phyloP scores from a whole-genome alignment of 2,888 invertebrate genomes.

The Pseudococcus longispinus region DNA sequence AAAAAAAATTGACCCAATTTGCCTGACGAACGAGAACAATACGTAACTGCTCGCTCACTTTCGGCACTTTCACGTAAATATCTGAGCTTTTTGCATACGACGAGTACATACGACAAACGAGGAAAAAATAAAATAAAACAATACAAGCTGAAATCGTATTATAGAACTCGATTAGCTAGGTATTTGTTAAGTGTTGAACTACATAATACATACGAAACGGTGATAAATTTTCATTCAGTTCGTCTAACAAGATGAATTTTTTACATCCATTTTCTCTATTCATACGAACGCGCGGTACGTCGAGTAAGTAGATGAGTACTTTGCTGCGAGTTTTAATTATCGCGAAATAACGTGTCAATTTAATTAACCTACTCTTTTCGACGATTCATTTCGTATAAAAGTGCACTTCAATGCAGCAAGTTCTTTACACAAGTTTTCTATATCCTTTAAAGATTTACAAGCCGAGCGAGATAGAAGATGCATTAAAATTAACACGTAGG shows the following conservation, averaged over 20 bases:
- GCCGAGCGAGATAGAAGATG: not conserved
- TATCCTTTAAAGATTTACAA: not conserved
- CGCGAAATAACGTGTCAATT: not conserved
- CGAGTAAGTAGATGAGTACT: not conserved
- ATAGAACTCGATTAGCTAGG: not conserved
- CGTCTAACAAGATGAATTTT: not conserved
- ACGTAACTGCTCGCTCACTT: not conserved
- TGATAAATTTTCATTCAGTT: constrained; percentile 3
- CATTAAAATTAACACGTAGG: too few species aligned
- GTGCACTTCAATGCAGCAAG: not conserved
- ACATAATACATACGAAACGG: not conserved
- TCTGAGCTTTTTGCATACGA: not conserved
- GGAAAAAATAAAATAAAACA: not conserved
- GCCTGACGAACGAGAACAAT: not conserved
- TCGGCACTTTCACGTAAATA: not conserved
- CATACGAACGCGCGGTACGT: not conserved
- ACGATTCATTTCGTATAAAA: not conserved
- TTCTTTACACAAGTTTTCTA: too few species aligned
- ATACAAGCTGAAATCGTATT: not conserved
- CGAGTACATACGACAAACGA: not conserved
- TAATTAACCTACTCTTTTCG: not conserved
- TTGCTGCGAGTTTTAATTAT: not conserved
- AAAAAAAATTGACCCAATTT: not conserved
- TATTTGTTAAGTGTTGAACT: not conserved
- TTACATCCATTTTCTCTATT: not conserved